Evolutionary conservation across 2,797 vertebrate species (phyloP), one percentile per base, ranked within the genome.

Genomic region (Acanthiza pusilla): DNA sequence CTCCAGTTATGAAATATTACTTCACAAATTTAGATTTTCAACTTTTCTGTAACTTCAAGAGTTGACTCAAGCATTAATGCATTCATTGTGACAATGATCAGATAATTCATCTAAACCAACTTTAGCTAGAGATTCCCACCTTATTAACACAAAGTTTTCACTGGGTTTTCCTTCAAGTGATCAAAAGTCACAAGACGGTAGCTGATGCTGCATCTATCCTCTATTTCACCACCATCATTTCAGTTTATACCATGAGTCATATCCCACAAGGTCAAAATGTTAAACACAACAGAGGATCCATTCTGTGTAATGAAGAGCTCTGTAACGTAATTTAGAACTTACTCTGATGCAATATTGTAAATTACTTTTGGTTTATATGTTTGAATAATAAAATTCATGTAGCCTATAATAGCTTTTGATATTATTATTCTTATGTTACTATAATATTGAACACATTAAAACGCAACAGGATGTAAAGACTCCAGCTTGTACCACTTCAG

Each of bases 311-410:
- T 22, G 48, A 16, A 79, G 48, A 73, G 11, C 65, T 65, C 53
- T 74, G 57, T 62, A 77, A 75, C 23, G 58, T n/a, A 82, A 83
- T 68, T 93, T 68, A 95, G 79, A 43, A 77, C 23, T 74, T 75
- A 43, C 57, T 80, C 50, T 89, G 85, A 78, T 51, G 54, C 50
- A 80, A 84, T 89, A 48, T 6, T 86, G 30, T 60, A 86, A 94
- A 94, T 85, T 72, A 72, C n/a, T 71, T 91, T 67, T 29, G n/a
- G 1, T 74, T 91, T 91, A 38, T 80, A 83, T 19, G 50, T 72
- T 93, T 76, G 77, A 85, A 78, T 63, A 91, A 80, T 86, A 89
- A 93, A 83, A 96, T 68, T 60, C 34, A 67, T 80, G 75, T 77
- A 32, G 65, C 81, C 96, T 89, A 91, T 92, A 75, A 88, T 42